phyloP scores from a whole-genome alignment of 1,140 invertebrate species.

The Drosophila ohnishii region DNA sequence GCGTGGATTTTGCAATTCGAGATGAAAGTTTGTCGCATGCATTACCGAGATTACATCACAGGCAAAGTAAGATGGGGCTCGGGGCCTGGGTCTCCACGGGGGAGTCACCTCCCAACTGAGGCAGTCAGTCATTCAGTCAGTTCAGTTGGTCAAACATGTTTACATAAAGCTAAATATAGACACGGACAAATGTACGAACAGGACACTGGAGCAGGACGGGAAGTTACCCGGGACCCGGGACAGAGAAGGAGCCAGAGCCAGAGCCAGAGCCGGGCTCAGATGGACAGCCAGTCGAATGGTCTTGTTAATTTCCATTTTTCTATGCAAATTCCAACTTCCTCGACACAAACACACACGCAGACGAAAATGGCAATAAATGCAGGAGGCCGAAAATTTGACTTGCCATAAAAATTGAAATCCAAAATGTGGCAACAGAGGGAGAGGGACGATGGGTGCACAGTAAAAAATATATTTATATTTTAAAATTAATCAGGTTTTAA shows the following conservation, averaged over 20 bases:
- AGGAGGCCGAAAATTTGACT: conserved; percentile 68
- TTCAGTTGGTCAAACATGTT: conserved; percentile 80
- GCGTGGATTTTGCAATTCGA: conserved; percentile 72
- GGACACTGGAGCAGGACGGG: conserved; percentile 43
- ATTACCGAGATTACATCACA: conserved; percentile 76
- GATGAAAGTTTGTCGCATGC: conserved; percentile 77
- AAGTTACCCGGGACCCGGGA: not conserved
- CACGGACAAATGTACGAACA: conserved; percentile 65
- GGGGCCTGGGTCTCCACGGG: conserved; percentile 1
- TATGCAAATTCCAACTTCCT: conserved; percentile 82
- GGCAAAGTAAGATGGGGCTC: conserved; percentile 4
- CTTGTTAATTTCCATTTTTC: conserved; percentile 83
- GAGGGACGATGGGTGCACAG: conserved; percentile 2
- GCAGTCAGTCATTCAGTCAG: conserved; percentile 79
- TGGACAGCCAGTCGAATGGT: conserved; percentile 77
- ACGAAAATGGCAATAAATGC: conserved; percentile 68
- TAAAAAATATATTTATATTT: not conserved
- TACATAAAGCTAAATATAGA: conserved; percentile 71
- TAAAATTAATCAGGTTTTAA: not conserved
- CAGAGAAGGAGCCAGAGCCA: conserved; percentile 7
- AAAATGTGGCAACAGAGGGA: conserved; percentile 46
- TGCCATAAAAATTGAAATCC: conserved; percentile 80
- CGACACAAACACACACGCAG: conserved; percentile 51
- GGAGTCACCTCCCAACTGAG: conserved; percentile 57
- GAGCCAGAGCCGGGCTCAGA: conserved; percentile 23